Conservation (phyloP, 2,888 invertebrate species). For the Ptilodon capucinus region DNA sequence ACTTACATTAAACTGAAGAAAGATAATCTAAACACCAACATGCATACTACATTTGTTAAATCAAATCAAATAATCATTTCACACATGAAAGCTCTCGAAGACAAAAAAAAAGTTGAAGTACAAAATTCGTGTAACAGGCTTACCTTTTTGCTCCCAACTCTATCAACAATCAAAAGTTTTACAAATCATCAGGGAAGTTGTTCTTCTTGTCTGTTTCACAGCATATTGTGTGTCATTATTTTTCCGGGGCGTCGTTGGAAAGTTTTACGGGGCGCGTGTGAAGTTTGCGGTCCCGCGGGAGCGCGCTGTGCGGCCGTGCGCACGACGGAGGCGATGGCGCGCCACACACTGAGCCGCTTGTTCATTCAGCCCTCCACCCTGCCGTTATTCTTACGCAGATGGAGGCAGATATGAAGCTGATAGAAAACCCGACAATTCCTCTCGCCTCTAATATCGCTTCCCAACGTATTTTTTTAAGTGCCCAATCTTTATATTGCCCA, state of each 20-base stretch:
- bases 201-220: constrained; percentile 9
- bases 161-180: constrained; percentile 21
- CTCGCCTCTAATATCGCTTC: constrained; percentile 1
- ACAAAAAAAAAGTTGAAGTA: not conserved
- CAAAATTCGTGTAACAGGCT: constrained; percentile 5
- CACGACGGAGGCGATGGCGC: constrained; percentile 55
- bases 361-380: constrained; percentile 70
- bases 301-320: constrained; percentile 48
- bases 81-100: not conserved
- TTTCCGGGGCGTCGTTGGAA: constrained; percentile 22
- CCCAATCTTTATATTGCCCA: constrained; percentile 10
- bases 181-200: constrained; percentile 17
- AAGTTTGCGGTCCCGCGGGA: constrained; percentile 59
- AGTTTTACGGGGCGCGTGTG: constrained; percentile 47
- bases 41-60: not conserved
- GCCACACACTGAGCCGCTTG: constrained; percentile 76
- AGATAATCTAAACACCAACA: not conserved
- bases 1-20: not conserved
- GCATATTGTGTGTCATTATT: constrained; percentile 18
- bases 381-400: constrained; percentile 79
- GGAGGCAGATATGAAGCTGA: constrained; percentile 55
- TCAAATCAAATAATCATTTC: not conserved
- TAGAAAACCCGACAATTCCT: constrained; percentile 12
- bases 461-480: constrained; percentile 12
- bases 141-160: constrained; percentile 22